Evolutionary conservation across 2,113 vertebrate genomes (phyloP).

Genomic region (Propithecus coquereli): DNA sequence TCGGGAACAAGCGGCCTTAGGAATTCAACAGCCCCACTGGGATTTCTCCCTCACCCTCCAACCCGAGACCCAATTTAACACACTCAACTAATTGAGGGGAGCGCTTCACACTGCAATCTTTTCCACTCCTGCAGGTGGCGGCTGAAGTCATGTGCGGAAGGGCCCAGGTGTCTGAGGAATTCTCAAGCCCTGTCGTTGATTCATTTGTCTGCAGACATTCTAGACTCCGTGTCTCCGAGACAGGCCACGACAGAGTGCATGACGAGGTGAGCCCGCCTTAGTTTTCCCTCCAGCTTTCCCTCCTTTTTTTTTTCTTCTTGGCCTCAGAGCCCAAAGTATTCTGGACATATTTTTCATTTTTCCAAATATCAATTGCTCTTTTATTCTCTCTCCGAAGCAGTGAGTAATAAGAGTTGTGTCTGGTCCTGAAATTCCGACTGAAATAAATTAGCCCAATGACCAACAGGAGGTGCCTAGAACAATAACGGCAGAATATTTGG

Average conservation of each 20-base stretch:
- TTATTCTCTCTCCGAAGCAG: constrained; percentile 77
- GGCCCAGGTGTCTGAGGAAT: constrained; percentile 46
- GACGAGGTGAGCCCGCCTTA: constrained; percentile 48
- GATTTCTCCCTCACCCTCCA: constrained; percentile 4
- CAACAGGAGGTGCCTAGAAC: constrained; percentile 80
- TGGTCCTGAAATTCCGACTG: constrained; percentile 80
- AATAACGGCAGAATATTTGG: constrained; percentile 74
- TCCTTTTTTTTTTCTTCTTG: constrained; percentile 55
- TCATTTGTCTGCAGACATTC: constrained; percentile 69
- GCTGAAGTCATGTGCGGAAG: constrained; percentile 59
- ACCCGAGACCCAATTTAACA: neutral
- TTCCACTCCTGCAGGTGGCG: constrained; percentile 52
- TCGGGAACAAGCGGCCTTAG: neutral
- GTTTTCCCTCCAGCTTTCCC: constrained; percentile 29
- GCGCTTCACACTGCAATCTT: neutral
- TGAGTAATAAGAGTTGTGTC: constrained; percentile 77
- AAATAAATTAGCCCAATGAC: constrained; percentile 70
- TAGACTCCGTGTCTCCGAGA: constrained; percentile 68
- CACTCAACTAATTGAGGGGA: neutral
- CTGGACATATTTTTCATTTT: constrained; percentile 82
- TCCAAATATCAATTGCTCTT: constrained; percentile 81
- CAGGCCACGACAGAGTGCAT: constrained; percentile 68
- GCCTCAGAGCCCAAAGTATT: constrained; percentile 70
- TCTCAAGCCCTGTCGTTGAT: neutral
- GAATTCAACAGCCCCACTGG: neutral